phyloP scores from a whole-genome alignment of 2,888 invertebrate genomes.

The Heteropelma amictum region DNA sequence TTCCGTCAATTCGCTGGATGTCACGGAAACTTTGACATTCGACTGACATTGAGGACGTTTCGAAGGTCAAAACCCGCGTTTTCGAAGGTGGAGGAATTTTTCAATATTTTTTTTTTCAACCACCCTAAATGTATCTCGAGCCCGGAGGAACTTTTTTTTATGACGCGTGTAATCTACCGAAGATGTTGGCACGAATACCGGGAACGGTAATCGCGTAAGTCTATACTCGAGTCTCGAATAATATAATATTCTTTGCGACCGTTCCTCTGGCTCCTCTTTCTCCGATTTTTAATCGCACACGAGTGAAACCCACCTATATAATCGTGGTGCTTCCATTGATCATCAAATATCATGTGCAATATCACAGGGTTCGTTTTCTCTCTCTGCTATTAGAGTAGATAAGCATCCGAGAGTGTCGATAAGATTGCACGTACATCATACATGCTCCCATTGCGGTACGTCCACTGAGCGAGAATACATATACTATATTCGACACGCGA shows the following conservation, averaged over 20 bases:
- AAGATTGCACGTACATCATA: constrained; percentile 32
- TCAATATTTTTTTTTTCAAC: no score
- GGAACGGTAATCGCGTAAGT: constrained; percentile 52
- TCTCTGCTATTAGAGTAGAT: constrained; percentile 25
- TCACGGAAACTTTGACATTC: no score
- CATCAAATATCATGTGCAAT: constrained; percentile 30
- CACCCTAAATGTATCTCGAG: no score
- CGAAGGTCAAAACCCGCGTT: no score
- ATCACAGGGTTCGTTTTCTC: background rate
- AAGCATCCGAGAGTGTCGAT: constrained; percentile 41
- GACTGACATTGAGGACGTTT: no score
- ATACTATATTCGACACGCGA: background rate
- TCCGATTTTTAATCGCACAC: background rate
- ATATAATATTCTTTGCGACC: constrained; percentile 1
- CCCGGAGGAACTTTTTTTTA: no score
- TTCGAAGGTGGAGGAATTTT: no score
- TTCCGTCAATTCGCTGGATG: no score
- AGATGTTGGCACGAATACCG: constrained; percentile 45
- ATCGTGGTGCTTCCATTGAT: constrained; percentile 42
- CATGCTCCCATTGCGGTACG: constrained; percentile 21
- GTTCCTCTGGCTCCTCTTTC: background rate
- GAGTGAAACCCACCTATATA: constrained; percentile 9
- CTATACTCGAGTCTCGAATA: no score
- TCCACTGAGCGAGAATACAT: constrained; percentile 24
- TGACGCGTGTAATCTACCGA: constrained; percentile 31